Base-by-base conservation (phyloP, 2,113 vertebrate species). In the Odontesthes bonariensis region DNA sequence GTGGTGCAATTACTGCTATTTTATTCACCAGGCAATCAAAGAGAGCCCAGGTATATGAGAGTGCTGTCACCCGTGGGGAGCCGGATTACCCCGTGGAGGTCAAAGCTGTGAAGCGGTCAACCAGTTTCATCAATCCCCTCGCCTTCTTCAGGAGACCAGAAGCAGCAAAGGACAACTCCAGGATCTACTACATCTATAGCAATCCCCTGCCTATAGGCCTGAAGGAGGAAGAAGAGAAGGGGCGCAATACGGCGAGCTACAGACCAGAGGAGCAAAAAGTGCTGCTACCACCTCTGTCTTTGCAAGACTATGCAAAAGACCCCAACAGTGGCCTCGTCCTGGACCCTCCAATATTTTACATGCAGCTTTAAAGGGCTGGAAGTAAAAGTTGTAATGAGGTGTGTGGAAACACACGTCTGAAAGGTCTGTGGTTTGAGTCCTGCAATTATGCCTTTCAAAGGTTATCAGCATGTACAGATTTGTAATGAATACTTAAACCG, bases 171-270 rank as follows among this genome's bases (percentile, higher is more conserved):
- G 87, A 94, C 75, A 85, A 87, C 81, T 85, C 91, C n/a, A 78
- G 72, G 38, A 93, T 95, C 88, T 95, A 93, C 63, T 95, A 93
- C 87, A 95, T 95, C 81, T 94, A 94, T 77, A 93, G 90, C 53
- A 94, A 95, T 84, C 93, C 92, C 0, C 86, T 93, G 67, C 88
- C 92, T 8, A 65, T 92, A 0, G 89, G 88, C 7, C 54, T 91
- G 66, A 92, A 92, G 56, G 91, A 91, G 40, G 86, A 93, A 4
- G 86, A 85, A 4, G 74, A 82, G 35, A 53, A 85, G 31, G 51
- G 51, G 13, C 63, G 11, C 3, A 23, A 14, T 1, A 73, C 13
- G 27, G 35, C 49, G 6, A 54, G 9, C 1, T 16, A 38, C 12
- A 53, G 17, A 11, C 11, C 23, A 2, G 58, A 60, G 27, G 72